phyloP scores from a whole-genome alignment of 2,888 invertebrate genomes.

The Acholoe squamosa region DNA sequence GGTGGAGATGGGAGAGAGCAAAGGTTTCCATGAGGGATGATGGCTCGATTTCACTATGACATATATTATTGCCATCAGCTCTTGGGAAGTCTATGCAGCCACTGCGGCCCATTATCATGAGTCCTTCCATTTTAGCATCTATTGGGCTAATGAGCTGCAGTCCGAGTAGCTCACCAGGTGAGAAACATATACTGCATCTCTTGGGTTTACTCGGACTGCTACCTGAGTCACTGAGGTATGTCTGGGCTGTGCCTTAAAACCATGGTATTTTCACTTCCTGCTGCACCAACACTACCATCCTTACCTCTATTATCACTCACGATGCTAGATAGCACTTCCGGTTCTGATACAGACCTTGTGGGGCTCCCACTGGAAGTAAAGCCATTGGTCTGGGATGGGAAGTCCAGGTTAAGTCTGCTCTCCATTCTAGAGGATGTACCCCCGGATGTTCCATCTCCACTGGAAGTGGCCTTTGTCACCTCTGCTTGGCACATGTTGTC shows the following conservation, averaged over 20 bases:
- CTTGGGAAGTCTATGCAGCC: background rate
- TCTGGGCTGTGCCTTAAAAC: constrained; percentile 28
- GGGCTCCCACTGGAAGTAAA: background rate
- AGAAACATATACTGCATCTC: constrained; percentile 47
- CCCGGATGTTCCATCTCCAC: background rate
- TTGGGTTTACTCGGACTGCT: background rate
- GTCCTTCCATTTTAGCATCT: constrained; percentile 46
- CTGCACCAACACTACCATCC: background rate
- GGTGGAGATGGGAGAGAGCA: constrained; percentile 22
- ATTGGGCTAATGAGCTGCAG: constrained; percentile 52
- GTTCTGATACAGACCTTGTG: background rate
- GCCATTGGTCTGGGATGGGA: constrained; percentile 12
- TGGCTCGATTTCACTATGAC: constrained; percentile 37
- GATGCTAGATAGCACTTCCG: background rate
- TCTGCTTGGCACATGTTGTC: background rate
- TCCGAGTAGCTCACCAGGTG: constrained; percentile 39
- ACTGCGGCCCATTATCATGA: background rate
- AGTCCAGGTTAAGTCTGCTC: too few relatives aligned
- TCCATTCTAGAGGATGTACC: background rate
- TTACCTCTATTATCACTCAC: background rate
- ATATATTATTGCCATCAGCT: constrained; percentile 6
- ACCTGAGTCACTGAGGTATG: background rate
- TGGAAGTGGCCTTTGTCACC: background rate
- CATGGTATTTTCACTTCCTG: background rate
- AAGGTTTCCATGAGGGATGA: constrained; percentile 10